Base-by-base conservation (phyloP, 2,888 invertebrate genomes). In the Onchidella celtica region DNA sequence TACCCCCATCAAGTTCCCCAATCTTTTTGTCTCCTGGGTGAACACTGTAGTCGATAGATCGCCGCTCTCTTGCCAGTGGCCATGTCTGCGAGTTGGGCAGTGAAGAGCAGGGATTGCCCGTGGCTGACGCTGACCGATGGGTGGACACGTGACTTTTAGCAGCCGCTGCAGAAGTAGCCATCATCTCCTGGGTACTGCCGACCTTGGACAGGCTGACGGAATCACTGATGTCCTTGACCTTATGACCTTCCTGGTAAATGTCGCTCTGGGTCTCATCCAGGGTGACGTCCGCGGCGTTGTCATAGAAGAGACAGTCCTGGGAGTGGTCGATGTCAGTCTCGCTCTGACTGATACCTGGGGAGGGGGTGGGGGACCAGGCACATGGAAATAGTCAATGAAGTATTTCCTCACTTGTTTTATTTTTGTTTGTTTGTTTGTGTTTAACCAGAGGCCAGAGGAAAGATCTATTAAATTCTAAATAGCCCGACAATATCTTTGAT, bases 51-150 rank as follows among this genome's bases (percentile, higher is more conserved):
- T 34, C n/a, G 3, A 17, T n/a, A 24, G n/a, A 38, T 34, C 32
- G 66, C 2, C 68, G 34, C 55, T 66, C 77, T 14, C 66, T 14
- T 4, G 27, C 57, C 3, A 47, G 68, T 9, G 77, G 77, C 77
- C 77, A 77, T n/a, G 77, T 66, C 27, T 68, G 66, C 17, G 77
- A 77, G 40, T 17, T 66, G 3, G 77, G 24, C 3, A 77, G n/a
- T 9, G 77, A 11, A 29, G 47, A 24, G 4, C 9, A 47, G 17
- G 47, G 47, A 11, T 17, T 17, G 6, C 9, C 6, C 6, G 9
- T 47, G 6, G 47, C 47, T 11, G 9, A 11, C 47, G 2, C 11
- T 57, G 73, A 47, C 6, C 17, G 9, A 47, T 47, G 47, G 6
- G 47, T 47, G 9, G 6, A 6, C 47, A 47, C 9, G 14, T 3